These are phyloP conservation scores for Dolichotis patagonum DNA, from an alignment of 2,113 vertebrate genomes.

Conservation along the genomic window DNA sequence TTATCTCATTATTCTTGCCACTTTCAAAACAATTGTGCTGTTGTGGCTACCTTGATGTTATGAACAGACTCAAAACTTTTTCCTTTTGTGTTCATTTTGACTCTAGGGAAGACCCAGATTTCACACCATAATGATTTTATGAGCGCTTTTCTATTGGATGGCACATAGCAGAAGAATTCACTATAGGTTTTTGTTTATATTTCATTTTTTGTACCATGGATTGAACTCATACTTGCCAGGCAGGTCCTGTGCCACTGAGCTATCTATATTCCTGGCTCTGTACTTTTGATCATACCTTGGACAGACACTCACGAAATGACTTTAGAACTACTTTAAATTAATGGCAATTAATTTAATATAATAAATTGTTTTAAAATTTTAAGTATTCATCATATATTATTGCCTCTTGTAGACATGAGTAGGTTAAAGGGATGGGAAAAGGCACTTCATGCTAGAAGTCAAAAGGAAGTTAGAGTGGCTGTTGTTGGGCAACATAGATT, in stretches of 20 bases:
- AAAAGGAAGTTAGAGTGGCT: not conserved
- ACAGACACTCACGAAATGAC: not conserved
- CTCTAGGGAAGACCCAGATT: not conserved
- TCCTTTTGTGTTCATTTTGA: no score
- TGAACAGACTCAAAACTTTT: no score
- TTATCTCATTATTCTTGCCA: not conserved
- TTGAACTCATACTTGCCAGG: no score
- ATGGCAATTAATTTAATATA: not conserved
- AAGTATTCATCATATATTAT: not conserved
- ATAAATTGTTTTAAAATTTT: not conserved
- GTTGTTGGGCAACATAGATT: not conserved
- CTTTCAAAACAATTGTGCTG: not conserved
- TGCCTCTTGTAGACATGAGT: not conserved
- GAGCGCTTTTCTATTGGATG: not conserved
- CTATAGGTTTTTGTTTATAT: not conserved
- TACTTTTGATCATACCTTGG: not conserved
- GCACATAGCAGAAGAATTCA: not conserved
- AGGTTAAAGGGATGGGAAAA: not conserved
- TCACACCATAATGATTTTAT: not conserved
- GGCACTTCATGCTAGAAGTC: not conserved
- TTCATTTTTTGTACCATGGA: no score
- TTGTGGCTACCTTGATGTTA: no score
- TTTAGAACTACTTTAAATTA: not conserved
- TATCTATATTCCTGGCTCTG: no score
- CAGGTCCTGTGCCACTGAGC: no score